phyloP scores from a whole-genome alignment of 2,888 invertebrate species.

The Idaea aversata region DNA sequence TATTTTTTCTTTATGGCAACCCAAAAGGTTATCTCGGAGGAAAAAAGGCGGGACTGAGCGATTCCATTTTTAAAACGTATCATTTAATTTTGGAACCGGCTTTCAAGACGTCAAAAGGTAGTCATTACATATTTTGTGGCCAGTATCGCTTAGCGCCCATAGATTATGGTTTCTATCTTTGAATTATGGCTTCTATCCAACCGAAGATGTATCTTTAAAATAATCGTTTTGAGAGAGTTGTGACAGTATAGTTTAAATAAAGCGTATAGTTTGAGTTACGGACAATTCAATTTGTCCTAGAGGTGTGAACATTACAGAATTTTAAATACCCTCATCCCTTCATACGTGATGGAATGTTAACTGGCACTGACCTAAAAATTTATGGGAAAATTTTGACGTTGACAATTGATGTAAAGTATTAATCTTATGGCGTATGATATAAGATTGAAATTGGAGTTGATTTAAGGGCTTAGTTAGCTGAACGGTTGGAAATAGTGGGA shows the following conservation, averaged over 20 bases:
- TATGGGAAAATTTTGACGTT: conserved; percentile 59
- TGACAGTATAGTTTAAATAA: background rate
- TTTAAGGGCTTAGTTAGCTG: conserved; percentile 28
- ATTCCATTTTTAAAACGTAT: conserved; percentile 81
- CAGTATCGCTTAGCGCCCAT: conserved; percentile 68
- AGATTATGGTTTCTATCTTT: conserved; percentile 56
- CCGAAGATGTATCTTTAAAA: conserved; percentile 30
- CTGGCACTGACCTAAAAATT: conserved; percentile 66
- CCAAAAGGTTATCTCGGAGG: conserved; percentile 78
- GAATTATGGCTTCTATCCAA: conserved; percentile 47
- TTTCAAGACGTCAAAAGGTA: conserved; percentile 79
- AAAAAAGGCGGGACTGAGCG: conserved; percentile 78
- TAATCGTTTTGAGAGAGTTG: background rate
- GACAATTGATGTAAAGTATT: conserved; percentile 30
- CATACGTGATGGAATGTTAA: conserved; percentile 64
- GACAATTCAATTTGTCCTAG: conserved; percentile 31
- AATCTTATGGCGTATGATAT: conserved; percentile 32
- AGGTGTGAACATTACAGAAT: conserved; percentile 68
- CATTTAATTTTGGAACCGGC: conserved; percentile 80
- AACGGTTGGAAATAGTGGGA: conserved; percentile 45
- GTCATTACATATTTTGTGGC: conserved; percentile 78
- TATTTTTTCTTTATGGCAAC: conserved; percentile 74
- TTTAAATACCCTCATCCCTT: conserved; percentile 68
- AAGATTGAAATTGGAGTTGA: conserved; percentile 35
- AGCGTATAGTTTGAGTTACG: background rate